Base-by-base conservation (phyloP, 1,140 invertebrate genomes). In the Caenorhabditis brenneri region DNA sequence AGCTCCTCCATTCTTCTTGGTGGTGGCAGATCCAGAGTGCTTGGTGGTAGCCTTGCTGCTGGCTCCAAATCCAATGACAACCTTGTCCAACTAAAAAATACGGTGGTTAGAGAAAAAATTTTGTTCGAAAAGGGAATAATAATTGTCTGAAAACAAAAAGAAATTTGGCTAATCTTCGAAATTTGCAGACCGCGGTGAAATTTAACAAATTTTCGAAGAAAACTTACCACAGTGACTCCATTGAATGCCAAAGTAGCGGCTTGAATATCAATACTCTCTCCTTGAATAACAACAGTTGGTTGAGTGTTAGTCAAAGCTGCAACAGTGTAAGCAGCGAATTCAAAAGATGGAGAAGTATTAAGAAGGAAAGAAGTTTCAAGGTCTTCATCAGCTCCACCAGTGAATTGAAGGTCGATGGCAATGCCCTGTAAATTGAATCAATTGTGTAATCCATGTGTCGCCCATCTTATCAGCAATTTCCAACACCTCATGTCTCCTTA, bases 391-490 rank as follows among this genome's bases (percentile, higher is more conserved):
- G 48, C 24, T 69, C 84, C 84, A 46, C 58, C 48, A 31, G 46
- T 24, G 27, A 86, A 86, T 80, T 86, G 84, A 48, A 86, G 69
- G 55, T 58, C 79, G 49, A 86, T 83, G 86, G 81, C 84, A 74
- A 86, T 69, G 39, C 46, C 48, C 84, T 85, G 39, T 29, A 55
- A 81, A 65, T 65, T 33, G 22, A 80, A 80, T 74, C 65, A 74
- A 42, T 42, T 12, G n/a, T 42, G 12, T 42, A 24, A 74, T 24
- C 10, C 65, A 5, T 10, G 19, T 24, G n/a, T 7, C 9, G 3
- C 9, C n/a, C 31, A 19, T 36, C 36, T 74, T 74, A 74, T 74
- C 65, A 74, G 65, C 42, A n/a, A 74, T 36, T 74, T 42, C 65
- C 65, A 74, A 74, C 36, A 74, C 65, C 65, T n/a, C 31, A 33